A percentile compares a stretch with the other conserved stretches of the same genome.
Conservation (phyloP, 2,797 vertebrate genomes). For the Hoplostethus mediterraneus region DNA sequence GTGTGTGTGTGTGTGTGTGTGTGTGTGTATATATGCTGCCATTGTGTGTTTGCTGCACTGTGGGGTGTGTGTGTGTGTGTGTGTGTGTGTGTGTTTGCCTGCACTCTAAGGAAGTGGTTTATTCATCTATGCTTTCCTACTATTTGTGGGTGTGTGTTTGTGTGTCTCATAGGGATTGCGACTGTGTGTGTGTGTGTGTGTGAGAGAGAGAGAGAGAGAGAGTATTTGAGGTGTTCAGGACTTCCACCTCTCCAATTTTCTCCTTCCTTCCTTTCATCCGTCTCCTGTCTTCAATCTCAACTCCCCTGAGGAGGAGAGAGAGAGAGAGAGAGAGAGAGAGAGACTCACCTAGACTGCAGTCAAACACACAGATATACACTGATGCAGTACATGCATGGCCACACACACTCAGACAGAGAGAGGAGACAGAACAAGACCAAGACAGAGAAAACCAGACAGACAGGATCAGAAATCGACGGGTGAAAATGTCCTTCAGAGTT, state of each 20-base stretch:
- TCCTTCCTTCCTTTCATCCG: slow-evolving; percentile 6
- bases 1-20: slow-evolving; percentile 1
- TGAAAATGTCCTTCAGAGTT: no score
- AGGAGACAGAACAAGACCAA: not conserved
- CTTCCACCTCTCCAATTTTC: slow-evolving; percentile 12
- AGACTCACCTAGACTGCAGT: slow-evolving; percentile 1
- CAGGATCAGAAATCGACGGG: not conserved
- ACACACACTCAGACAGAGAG: not conserved
- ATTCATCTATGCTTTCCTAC: not conserved
- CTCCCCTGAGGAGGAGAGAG: slow-evolving; percentile 9
- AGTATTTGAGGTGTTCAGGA: slow-evolving; percentile 18
- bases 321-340: not conserved
- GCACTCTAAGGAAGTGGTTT: not conserved
- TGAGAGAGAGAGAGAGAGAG: not conserved
- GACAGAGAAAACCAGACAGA: not conserved
- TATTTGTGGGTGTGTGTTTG: not conserved
- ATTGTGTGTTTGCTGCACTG: no score
- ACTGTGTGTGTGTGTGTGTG: not conserved
- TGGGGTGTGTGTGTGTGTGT: not conserved
- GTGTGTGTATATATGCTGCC: not conserved
- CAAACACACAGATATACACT: not conserved
- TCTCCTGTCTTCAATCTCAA: slow-evolving; percentile 22
- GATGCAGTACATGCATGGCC: not conserved
- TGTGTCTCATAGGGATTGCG: not conserved
- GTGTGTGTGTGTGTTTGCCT: not conserved